Evolutionary conservation across 2,797 vertebrate species (phyloP).

Genomic region (Lepidocolaptes lacrymiger): DNA sequence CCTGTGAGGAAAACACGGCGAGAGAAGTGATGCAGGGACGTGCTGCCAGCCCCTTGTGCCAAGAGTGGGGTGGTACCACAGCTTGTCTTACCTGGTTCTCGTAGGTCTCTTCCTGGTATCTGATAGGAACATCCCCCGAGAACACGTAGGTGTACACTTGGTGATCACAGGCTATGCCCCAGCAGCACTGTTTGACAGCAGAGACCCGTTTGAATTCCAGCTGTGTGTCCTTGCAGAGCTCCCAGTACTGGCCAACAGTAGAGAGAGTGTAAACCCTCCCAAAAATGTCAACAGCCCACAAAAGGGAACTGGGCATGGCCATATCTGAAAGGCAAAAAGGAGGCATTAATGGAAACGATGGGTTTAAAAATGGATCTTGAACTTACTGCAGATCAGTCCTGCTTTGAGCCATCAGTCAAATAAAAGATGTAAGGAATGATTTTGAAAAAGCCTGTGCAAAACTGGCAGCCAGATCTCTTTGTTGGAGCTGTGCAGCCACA

Average conservation of each 20-base stretch:
- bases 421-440: not conserved
- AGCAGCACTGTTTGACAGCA: conserved; percentile 89
- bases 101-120: conserved; percentile 92
- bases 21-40: not conserved
- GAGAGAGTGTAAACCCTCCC: conserved; percentile 91
- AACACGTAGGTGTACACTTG: conserved; percentile 90
- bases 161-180: conserved; percentile 94
- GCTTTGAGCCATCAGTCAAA: not conserved
- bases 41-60: not conserved
- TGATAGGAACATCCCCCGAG: conserved; percentile 88
- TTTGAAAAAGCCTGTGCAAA: not conserved
- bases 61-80: accelerated
- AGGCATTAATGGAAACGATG: not conserved
- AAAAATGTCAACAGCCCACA: conserved; percentile 94
- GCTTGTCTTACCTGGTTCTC: conserved; percentile 89
- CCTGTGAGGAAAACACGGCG: not conserved
- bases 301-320: conserved; percentile 84
- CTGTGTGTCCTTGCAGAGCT: conserved; percentile 85
- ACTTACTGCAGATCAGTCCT: not conserved
- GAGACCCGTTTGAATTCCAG: conserved; percentile 92
- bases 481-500: not conserved
- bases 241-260: conserved; percentile 90
- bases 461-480: not conserved
- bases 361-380: not conserved
- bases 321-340: conserved; percentile 61